These are phyloP conservation scores for Drosophila ohnishii DNA, from an alignment of 1,140 invertebrate genomes.

Conservation along the genomic window DNA sequence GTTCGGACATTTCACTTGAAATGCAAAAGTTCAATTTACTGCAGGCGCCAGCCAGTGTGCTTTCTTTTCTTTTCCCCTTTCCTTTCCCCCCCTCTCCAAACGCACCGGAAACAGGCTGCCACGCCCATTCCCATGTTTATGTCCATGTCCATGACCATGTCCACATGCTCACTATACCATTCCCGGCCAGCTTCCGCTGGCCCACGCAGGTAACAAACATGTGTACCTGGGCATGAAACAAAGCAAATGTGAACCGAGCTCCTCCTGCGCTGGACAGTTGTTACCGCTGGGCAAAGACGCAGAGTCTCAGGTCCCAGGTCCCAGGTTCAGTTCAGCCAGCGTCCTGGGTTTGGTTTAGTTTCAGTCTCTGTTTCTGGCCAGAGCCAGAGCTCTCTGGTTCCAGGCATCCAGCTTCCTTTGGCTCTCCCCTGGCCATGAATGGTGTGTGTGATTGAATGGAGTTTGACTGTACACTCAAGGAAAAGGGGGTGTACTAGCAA, in stretches of 20 bases:
- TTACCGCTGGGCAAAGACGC: slow-evolving; percentile 75
- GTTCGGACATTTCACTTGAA: slow-evolving; percentile 64
- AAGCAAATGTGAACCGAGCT: slow-evolving; percentile 59
- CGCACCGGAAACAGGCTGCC: slow-evolving; percentile 62
- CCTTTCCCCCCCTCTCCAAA: background rate
- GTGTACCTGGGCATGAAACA: slow-evolving; percentile 50
- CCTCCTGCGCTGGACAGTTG: slow-evolving; percentile 70
- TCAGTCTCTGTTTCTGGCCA: slow-evolving; percentile 18
- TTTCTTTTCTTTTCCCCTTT: slow-evolving; percentile 54
- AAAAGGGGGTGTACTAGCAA: background rate
- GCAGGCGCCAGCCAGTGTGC: slow-evolving; percentile 63
- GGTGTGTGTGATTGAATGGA: slow-evolving; percentile 34
- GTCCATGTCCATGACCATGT: background rate
- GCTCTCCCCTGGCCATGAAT: slow-evolving; percentile 6
- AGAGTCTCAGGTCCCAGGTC: slow-evolving; percentile 12
- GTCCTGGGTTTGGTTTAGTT: slow-evolving; percentile 15
- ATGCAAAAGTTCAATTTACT: slow-evolving; percentile 79
- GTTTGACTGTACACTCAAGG: background rate
- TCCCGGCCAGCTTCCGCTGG: slow-evolving; percentile 18
- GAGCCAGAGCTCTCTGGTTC: slow-evolving; percentile 20
- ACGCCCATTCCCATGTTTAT: slow-evolving; percentile 25
- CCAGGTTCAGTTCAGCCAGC: slow-evolving; percentile 28
- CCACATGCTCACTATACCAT: slow-evolving; percentile 17
- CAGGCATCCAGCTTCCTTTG: slow-evolving; percentile 39
- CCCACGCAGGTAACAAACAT: slow-evolving; percentile 20